Percentiles rank a stretch among this genome's conserved stretches.
Evolutionary conservation across 2,797 vertebrate genomes (phyloP).

Genomic region (Enteromius mattozi): DNA sequence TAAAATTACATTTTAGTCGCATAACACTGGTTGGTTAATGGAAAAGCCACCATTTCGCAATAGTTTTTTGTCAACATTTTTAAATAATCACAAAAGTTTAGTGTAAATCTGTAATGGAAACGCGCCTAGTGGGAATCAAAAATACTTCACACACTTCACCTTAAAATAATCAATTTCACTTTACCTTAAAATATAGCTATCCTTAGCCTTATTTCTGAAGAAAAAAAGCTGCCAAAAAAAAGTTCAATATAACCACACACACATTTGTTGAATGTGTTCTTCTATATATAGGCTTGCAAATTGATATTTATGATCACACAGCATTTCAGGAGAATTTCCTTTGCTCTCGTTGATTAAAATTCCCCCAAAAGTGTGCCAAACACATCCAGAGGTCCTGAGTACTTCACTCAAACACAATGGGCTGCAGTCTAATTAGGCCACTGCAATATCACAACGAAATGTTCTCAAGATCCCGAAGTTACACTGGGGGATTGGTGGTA

Average conservation of each 20-base stretch:
- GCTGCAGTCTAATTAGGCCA: conserved; percentile 70
- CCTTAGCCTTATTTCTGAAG: neutral
- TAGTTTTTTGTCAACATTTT: neutral
- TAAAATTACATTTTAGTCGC: neutral
- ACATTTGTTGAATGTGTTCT: neutral
- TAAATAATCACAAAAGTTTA: no score
- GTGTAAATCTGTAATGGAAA: neutral
- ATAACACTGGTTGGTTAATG: neutral
- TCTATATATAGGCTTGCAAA: neutral
- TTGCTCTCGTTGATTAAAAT: neutral
- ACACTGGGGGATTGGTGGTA: conserved; percentile 61
- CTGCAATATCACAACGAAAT: conserved; percentile 73
- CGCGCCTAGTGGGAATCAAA: neutral
- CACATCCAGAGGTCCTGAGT: conserved; percentile 46
- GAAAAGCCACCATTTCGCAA: neutral
- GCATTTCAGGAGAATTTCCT: neutral
- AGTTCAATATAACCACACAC: neutral
- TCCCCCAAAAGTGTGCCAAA: conserved; percentile 64
- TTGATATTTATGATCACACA: neutral
- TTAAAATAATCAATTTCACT: no score
- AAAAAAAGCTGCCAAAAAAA: neutral
- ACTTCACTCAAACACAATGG: conserved; percentile 65
- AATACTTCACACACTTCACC: neutral
- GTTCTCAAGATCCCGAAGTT: conserved; percentile 65
- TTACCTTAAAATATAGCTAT: neutral